phyloP scores from a whole-genome alignment of 2,113 vertebrate genomes.

The Sterna hirundo region DNA sequence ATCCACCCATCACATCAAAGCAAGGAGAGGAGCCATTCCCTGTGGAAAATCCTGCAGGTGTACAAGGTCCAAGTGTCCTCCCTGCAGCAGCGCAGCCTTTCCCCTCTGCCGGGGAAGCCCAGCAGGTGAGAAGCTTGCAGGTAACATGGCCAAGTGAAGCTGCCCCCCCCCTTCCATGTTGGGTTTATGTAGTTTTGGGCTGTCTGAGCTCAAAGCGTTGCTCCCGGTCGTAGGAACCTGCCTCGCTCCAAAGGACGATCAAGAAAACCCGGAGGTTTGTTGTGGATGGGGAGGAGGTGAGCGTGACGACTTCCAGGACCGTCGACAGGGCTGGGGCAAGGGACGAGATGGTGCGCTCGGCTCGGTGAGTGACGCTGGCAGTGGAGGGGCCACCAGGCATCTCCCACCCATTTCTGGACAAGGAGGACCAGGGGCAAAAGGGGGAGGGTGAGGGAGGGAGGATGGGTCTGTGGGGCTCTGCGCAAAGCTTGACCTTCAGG shows the following conservation, averaged over 20 bases:
- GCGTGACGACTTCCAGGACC: slow-evolving; percentile 63
- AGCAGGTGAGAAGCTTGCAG: background rate
- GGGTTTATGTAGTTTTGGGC: background rate
- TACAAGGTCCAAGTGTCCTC: background rate
- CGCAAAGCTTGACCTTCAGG: background rate
- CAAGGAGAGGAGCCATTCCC: background rate
- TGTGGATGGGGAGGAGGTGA: slow-evolving; percentile 72
- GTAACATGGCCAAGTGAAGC: rapidly evolving
- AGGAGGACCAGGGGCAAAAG: background rate
- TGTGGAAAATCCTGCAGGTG: background rate
- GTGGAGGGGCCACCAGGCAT: background rate
- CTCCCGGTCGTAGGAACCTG: background rate
- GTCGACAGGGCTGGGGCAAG: background rate
- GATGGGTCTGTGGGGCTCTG: background rate
- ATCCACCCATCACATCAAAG: background rate
- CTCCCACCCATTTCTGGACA: rapidly evolving
- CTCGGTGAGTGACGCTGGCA: slow-evolving; percentile 32
- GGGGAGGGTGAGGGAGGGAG: background rate
- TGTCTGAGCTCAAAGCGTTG: rapidly evolving
- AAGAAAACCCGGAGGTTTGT: slow-evolving; percentile 65
- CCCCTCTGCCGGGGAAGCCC: background rate
- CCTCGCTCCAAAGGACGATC: background rate
- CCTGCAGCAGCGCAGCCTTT: background rate
- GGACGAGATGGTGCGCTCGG: slow-evolving; percentile 50
- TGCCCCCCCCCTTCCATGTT: background rate